phyloP scores from a whole-genome alignment of 2,888 invertebrate species.

The Eupithecia pulchellata region DNA sequence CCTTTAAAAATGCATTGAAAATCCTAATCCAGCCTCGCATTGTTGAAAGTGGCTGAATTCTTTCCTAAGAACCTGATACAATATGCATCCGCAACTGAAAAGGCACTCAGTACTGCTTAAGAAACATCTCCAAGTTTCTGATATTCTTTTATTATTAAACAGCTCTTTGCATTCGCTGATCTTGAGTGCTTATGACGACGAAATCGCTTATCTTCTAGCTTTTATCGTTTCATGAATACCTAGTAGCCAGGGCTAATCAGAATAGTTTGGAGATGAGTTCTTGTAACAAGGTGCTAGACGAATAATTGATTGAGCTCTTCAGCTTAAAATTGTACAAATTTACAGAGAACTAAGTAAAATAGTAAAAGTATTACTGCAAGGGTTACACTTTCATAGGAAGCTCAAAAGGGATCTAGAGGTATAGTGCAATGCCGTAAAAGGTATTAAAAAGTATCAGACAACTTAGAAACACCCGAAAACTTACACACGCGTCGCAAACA shows the following conservation, averaged over 20 bases:
- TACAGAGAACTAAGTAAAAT: background rate
- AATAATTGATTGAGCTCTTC: slow-evolving; percentile 5
- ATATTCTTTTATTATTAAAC: slow-evolving; percentile 44
- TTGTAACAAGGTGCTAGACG: slow-evolving; percentile 1
- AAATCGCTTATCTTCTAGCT: slow-evolving; percentile 33
- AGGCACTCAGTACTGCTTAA: slow-evolving; percentile 51
- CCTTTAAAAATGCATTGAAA: slow-evolving; percentile 12
- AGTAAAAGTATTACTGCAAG: background rate
- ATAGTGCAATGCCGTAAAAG: background rate
- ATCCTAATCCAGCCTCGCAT: slow-evolving; percentile 2
- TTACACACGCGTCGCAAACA: no score
- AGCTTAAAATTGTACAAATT: background rate
- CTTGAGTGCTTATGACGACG: slow-evolving; percentile 32
- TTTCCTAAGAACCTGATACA: slow-evolving; percentile 70
- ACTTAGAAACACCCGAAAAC: no score
- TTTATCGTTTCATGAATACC: slow-evolving; percentile 29
- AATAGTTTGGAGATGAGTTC: slow-evolving; percentile 12
- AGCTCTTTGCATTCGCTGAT: slow-evolving; percentile 33
- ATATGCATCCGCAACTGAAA: slow-evolving; percentile 66
- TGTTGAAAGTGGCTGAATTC: slow-evolving; percentile 39
- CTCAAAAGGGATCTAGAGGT: background rate
- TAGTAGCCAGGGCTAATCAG: slow-evolving; percentile 14
- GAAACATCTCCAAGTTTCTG: slow-evolving; percentile 41
- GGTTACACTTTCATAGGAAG: background rate
- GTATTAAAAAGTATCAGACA: no score